These are phyloP conservation scores for Isaurus tuberculatus DNA, from an alignment of 92 coral and sea anemone genomes.

Conservation along the genomic window DNA sequence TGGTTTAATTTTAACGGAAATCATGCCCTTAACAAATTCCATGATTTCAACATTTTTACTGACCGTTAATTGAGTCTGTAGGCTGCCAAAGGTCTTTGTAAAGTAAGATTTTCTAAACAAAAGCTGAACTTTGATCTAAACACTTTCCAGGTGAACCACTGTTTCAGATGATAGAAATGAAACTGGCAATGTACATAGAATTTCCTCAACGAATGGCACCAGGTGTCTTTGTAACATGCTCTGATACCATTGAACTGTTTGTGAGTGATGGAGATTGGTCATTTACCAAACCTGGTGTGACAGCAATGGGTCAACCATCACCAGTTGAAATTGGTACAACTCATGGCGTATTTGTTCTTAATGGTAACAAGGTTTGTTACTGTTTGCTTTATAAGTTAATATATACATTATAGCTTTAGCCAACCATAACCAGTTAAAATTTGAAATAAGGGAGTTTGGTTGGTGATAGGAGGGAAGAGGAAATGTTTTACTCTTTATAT, in stretches of 20 bases:
- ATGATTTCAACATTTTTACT: no score
- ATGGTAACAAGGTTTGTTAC: conserved; percentile 40
- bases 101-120: background rate
- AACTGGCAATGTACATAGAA: conserved; percentile 85
- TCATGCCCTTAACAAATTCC: no score
- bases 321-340: conserved; percentile 94
- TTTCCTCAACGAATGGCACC: conserved; percentile 88
- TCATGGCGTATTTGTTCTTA: conserved; percentile 93
- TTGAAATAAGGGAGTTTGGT: no score
- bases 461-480: no score
- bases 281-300: conserved; percentile 89
- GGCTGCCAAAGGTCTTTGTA: no score
- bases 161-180: conserved; percentile 90
- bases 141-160: conserved; percentile 81
- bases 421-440: no score
- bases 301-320: conserved; percentile 97
- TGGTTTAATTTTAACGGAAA: no score
- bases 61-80: no score
- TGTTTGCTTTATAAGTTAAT: background rate
- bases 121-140: background rate
- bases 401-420: background rate
- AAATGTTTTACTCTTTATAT: no score
- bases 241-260: conserved; percentile 86
- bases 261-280: conserved; percentile 74
- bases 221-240: conserved; percentile 89